Evolutionary conservation across 1,140 invertebrate species (phyloP).

Genomic region (Apocrypta bakeri): DNA sequence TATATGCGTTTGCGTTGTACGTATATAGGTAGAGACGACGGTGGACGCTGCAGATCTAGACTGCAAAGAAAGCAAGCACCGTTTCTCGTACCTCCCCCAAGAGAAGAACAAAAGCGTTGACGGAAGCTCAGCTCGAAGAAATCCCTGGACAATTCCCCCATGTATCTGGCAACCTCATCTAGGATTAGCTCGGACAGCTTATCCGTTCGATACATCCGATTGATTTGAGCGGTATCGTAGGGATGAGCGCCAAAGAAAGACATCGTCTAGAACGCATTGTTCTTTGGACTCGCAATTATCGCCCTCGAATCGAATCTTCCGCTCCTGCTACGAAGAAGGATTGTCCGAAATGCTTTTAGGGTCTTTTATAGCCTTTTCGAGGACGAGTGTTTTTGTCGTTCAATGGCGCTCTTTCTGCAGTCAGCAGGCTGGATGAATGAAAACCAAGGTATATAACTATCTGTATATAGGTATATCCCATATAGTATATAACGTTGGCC

Average conservation of each 20-base stretch:
- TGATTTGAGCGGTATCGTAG: slow-evolving; percentile 60
- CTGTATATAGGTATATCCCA: too few relatives aligned
- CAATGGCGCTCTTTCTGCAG: background rate
- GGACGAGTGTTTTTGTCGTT: background rate
- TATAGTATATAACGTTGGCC: background rate
- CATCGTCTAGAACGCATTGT: background rate
- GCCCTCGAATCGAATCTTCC: slow-evolving; percentile 54
- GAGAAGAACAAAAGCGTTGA: slow-evolving; percentile 48
- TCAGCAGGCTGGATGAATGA: background rate
- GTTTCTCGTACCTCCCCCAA: slow-evolving; percentile 47
- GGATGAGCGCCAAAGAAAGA: slow-evolving; percentile 1
- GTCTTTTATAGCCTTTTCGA: background rate
- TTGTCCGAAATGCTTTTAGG: background rate
- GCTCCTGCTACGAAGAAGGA: background rate
- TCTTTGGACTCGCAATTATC: slow-evolving; percentile 60
- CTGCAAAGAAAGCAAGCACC: too few relatives aligned
- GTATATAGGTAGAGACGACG: too few relatives aligned
- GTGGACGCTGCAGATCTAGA: too few relatives aligned
- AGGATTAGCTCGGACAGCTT: slow-evolving; percentile 38
- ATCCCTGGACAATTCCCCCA: slow-evolving; percentile 51
- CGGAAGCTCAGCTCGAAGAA: slow-evolving; percentile 17
- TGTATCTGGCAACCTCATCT: slow-evolving; percentile 41
- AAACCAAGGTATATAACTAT: background rate
- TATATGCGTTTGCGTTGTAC: background rate
- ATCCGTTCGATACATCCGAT: slow-evolving; percentile 57